Base-by-base conservation (phyloP, 1,140 invertebrate species). In the Mizuhopecten yessoensis region DNA sequence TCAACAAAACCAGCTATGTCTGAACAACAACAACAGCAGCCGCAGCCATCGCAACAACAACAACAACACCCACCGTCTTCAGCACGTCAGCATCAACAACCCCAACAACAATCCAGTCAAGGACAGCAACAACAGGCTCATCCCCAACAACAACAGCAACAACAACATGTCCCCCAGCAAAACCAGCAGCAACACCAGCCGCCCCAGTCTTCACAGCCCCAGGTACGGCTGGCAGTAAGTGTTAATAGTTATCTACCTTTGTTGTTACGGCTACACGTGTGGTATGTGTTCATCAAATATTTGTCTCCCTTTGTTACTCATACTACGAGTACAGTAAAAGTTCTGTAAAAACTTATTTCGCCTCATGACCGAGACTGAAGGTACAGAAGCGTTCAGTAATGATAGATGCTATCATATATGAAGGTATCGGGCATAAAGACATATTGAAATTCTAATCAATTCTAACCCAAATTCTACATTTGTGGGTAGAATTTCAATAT, bases 121-220 rank as follows among this genome's bases (percentile, higher is more conserved):
- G 39, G 33, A 33, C 89, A 89, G 33, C 88, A 89, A n/a, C 89
- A 89, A 34, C 89, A 89, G 33, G 23, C 39, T 2, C 45, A 89
- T 34, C 45, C 34, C 9, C 89, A 89, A 49, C 89, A 89, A 34
- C 88, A 89, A n/a, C 45, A 39, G 36, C 36, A 89, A 9, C 89
- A 89, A 33, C 45, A 75, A 13, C 89, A 75, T 33, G 39, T 57
- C 9, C 89, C 29, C 11, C 89, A 89, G 33, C 42, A 75, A 34
- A 34, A 57, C 34, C 29, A 89, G 29, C 45, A 75, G n/a, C 89
- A 89, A 45, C 36, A 89, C 34, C 42, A 89, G 10, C 42, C 86
- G 29, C 89, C 42, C 20, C 89, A 89, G 57, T 57, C 42, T 20
- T 57, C 39, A 9, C 89, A 89, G 39, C 29, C 39, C 11, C 89